Evolutionary conservation across 2,113 vertebrate genomes (phyloP), one percentile per base, ranked within the genome.

Genomic region (Nesoenas mayeri): DNA sequence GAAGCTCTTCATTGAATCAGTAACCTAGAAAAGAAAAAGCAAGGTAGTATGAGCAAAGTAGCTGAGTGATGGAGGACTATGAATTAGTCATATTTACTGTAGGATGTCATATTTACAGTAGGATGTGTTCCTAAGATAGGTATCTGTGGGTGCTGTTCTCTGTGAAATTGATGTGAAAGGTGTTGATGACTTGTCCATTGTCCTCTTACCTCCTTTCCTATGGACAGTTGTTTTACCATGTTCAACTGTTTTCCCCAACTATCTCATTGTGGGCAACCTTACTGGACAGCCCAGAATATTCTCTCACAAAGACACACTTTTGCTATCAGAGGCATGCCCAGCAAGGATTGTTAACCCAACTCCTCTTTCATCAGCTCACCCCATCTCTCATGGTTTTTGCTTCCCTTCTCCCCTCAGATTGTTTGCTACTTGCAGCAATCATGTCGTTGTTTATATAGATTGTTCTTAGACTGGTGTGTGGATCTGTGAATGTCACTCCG

Each of bases 61-160:
- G 48, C 88, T 95, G 95, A 86, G 40, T 90, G 89, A 57, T 72
- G n/a, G 48, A 88, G 42, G 25, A 79, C 40, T 87, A 20, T 73
- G 66, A 51, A 78, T 97, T 96, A 97, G 66, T 96, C 95, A 96
- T 95, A 88, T 93, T 96, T 95, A 87, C 79, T 44, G 47, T 79
- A 90, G 48, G 31, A 88, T 94, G 66, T 96, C 95, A 95, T 95
- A 90, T 94, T 96, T 95, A 87, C 79, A 50, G 47, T 81, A 90
- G 48, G 31, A 88, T 51, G 40, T 96, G 77, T 93, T 95, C 70
- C 71, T 89, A 71, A 91, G 74, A 86, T 70, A 86, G 62, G 57
- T 95, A 65, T 66, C 40, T 47, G 21, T 75, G 57, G 22, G 9
- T 69, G 57, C 44, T 83, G 62, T 71, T 91, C 79, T 75, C 81